Evolutionary conservation across 1,140 invertebrate species (phyloP).

Genomic region (Potamilus streckersoni): DNA sequence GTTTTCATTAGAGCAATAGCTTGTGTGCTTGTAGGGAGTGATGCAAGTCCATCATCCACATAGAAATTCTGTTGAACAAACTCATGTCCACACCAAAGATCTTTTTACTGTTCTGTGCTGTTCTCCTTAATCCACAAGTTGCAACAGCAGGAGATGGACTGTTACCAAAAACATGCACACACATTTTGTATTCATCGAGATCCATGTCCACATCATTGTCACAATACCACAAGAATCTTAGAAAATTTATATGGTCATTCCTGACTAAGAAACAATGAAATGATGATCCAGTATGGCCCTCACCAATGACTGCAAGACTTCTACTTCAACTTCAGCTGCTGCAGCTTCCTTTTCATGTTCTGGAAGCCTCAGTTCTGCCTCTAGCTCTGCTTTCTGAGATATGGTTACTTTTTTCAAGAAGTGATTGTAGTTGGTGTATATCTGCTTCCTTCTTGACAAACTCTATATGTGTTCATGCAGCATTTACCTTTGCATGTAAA

Average conservation of each 20-base stretch:
- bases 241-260: constrained; percentile 16
- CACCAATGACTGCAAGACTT: too few species aligned
- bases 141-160: constrained; percentile 29
- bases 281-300: too few species aligned
- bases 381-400: too few species aligned
- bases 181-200: constrained; percentile 29
- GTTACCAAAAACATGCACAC: constrained; percentile 34
- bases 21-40: too few species aligned
- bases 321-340: too few species aligned
- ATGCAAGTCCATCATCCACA: too few species aligned
- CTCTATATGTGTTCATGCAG: background rate
- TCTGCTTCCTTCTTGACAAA: background rate
- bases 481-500: background rate
- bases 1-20: too few species aligned
- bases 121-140: constrained; percentile 21
- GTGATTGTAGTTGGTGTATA: background rate
- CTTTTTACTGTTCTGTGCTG: background rate
- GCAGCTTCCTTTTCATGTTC: too few species aligned
- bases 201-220: constrained; percentile 2
- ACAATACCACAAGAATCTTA: constrained; percentile 21
- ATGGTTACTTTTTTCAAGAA: background rate
- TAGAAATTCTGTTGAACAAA: too few species aligned
- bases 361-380: too few species aligned
- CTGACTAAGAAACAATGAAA: constrained; percentile 21
- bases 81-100: too few species aligned